Evolutionary conservation across 2,888 invertebrate genomes (phyloP).

Genomic region (Labia minor): DNA sequence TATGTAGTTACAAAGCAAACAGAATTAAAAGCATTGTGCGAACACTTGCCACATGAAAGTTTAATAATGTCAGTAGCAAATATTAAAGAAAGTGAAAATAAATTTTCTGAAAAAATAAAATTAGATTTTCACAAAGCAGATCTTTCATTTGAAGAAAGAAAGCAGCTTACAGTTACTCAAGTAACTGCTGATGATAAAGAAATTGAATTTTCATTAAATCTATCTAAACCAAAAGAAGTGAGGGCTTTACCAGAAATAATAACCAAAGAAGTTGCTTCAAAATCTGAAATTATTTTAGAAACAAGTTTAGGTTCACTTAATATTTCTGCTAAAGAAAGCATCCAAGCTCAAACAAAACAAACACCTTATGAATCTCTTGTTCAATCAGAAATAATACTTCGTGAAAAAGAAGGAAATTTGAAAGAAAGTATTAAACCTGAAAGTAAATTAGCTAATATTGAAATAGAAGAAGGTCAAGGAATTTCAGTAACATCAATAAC

Average conservation of each 20-base stretch:
- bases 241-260: constrained; percentile 27
- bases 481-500: constrained; percentile 30
- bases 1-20: constrained; percentile 34
- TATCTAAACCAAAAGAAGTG: constrained; percentile 28
- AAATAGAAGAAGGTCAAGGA: constrained; percentile 25
- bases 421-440: constrained; percentile 23
- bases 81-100: constrained; percentile 35
- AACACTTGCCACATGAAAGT: constrained; percentile 42
- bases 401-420: constrained; percentile 32
- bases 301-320: constrained; percentile 28
- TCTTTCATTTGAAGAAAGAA: constrained; percentile 37
- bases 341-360: constrained; percentile 33
- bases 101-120: constrained; percentile 34
- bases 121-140: constrained; percentile 37
- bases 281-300: constrained; percentile 33
- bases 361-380: constrained; percentile 38
- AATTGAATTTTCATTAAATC: constrained; percentile 30
- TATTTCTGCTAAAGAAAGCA: constrained; percentile 29
- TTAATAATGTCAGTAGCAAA: constrained; percentile 42
- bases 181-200: constrained; percentile 41
- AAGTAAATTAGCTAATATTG: constrained; percentile 25
- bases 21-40: constrained; percentile 33
- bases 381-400: constrained; percentile 33
- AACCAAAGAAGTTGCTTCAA: constrained; percentile 36
- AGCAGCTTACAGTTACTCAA: constrained; percentile 44